Base-by-base conservation (phyloP, 2,888 invertebrate species). In the Girardia tigrina region DNA sequence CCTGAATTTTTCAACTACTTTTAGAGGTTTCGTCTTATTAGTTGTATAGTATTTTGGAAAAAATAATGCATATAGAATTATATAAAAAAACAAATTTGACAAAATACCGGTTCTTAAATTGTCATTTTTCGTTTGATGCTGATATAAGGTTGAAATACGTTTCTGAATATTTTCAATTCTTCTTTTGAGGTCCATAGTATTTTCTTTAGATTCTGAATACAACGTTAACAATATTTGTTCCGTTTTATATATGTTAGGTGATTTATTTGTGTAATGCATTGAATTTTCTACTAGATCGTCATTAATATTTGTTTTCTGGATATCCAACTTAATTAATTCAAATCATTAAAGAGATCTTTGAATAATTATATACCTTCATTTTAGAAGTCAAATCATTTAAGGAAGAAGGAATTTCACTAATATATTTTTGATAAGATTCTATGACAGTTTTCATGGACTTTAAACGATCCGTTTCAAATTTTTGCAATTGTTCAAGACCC, bases 391-490 rank as follows among this genome's bases (percentile, higher is more conserved):
- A 12, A 56, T 56, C 23, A 56, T 23, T 56, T 6, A 20, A 56
- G n/a, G 23, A 56, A 56, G 8, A n/a, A 4, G 56, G 56, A 8
- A n/a, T 16, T 56, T 56, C 56, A 16, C 23, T 16, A 56, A 56
- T 56, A 56, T 8, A 56, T 56, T 56, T 56, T 8, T 56, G 8
- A 56, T 56, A 56, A 20, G 56, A 56, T 56, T 56, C 56, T 20
- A 56, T 16, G n/a, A 56, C 56, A 4, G 56, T 16, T 56, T 56
- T 56, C n/a, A 56, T 20, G 4, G 4, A 12, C 2, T 56, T 56
- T 23, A 56, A 56, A n/a, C 56, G 56, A 56, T 56, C 56, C n/a
- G 56, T 56, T n/a, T 56, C 56, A 16, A 56, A 56, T n/a, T 56
- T 56, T 23, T 56, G 56, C 23, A 56, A 56, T n/a, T 56, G 56